These are phyloP conservation scores for Dryococelus australis DNA, from an alignment of 2,888 invertebrate species.

Conservation along the genomic window DNA sequence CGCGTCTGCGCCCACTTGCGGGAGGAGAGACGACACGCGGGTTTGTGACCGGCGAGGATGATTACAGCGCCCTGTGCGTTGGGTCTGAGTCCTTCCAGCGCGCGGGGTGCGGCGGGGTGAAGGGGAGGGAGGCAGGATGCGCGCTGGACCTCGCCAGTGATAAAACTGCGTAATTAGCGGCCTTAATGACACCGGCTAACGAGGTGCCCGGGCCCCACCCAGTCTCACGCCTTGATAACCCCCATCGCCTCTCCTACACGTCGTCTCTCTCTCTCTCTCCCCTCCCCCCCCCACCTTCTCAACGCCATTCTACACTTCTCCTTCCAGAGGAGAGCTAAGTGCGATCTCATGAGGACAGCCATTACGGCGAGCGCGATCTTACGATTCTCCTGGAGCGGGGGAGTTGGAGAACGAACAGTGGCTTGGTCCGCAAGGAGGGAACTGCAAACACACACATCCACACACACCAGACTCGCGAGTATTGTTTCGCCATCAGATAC, in stretches of 20 bases:
- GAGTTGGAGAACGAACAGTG: no score
- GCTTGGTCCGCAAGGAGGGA: neutral
- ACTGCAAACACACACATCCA: neutral
- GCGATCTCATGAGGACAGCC: constrained; percentile 10
- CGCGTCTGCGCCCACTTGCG: neutral
- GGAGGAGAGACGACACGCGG: neutral
- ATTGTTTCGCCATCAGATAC: neutral
- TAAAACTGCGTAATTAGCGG: constrained; percentile 41
- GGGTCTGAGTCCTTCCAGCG: neutral
- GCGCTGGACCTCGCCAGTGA: constrained; percentile 29
- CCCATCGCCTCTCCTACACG: neutral
- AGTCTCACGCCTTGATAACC: neutral
- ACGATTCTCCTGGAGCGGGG: neutral
- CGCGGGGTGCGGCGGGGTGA: neutral
- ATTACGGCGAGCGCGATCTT: neutral
- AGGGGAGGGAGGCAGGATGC: neutral
- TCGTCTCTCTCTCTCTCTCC: no score
- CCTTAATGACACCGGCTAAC: constrained; percentile 38
- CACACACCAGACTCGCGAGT: neutral
- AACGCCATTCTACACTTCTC: no score
- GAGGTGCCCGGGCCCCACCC: neutral
- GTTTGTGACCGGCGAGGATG: neutral
- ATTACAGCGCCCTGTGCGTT: neutral
- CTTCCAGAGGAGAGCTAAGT: neutral
- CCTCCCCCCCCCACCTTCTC: no score